Base-by-base conservation (phyloP, 1,140 invertebrate genomes). In the Pogonognathellus flavescens region DNA sequence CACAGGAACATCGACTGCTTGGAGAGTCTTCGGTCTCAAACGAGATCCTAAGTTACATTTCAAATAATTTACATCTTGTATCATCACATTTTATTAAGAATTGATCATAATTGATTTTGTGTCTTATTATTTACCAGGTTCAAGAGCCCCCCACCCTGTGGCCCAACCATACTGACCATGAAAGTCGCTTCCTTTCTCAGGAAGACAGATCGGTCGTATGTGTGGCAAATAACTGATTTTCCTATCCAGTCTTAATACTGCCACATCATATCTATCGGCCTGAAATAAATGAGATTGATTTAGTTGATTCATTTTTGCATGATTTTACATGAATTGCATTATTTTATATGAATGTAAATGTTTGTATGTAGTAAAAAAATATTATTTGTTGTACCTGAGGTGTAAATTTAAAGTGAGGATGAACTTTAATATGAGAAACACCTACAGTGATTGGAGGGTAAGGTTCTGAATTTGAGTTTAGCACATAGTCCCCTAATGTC, bases 331-430 rank as follows among this genome's bases (percentile, higher is more conserved):
- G n/a, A n/a, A n/a, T n/a, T n/a, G n/a, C n/a, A n/a, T 62, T 18
- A 57, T n/a, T 53, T 70, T 13, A 84, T 83, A 53, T 52, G 22
- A 57, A 20, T 72, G 6, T 9, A 5, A 49, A 57, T 66, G 31
- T 55, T 10, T 14, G 13, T 20, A 20, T 41, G 31, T 84, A 70
- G 41, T 59, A 22, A 80, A 72, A 76, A 20, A 52, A n/a, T 3
- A 16, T 81, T 41, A 25, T 85, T 66, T 72, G 16, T 22, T 66
- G 20, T 94, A 95, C 95, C 90, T 97, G 96, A 0, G 97, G 97
- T 0, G 97, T 98, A 89, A 98, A 98, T 90, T 97, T 97, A 91
- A 98, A 98, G 89, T 96, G 95, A 0, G 97, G 97, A 91, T 98
- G 97, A 2, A 98, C 96, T 90, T 95, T 93, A 57, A 98, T 97